Evolutionary conservation across 2,888 invertebrate species (phyloP).

Genomic region (Sarcophaga subvicina): DNA sequence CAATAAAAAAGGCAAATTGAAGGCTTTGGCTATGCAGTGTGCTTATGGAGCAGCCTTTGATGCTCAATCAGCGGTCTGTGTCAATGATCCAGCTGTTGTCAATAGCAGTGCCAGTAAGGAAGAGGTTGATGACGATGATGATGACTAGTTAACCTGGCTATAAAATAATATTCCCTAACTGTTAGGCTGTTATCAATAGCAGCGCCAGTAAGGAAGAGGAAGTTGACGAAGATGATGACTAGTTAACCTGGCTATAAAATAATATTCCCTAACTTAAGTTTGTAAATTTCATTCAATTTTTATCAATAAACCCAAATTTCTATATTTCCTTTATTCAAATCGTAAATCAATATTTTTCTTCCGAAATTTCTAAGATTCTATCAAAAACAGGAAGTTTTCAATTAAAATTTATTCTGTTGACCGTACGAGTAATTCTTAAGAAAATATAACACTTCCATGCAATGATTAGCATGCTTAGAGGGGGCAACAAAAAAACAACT

Average conservation of each 20-base stretch:
- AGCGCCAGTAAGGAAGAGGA: constrained; percentile 44
- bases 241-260: background rate
- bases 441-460: background rate
- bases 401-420: constrained; percentile 9
- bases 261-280: too few species aligned
- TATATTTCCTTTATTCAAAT: background rate
- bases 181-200: background rate
- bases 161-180: too few species aligned
- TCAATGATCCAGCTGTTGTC: background rate
- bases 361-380: background rate
- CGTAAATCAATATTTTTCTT: background rate
- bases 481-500: too few species aligned
- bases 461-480: constrained; percentile 28
- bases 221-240: constrained; percentile 44
- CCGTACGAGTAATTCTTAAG: background rate
- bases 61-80: constrained; percentile 46
- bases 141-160: background rate
- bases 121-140: constrained; percentile 56
- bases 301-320: background rate
- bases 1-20: constrained; percentile 60
- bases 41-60: constrained; percentile 36
- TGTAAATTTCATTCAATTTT: background rate
- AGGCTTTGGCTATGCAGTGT: constrained; percentile 65
- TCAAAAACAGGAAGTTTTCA: background rate
- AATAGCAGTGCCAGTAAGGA: constrained; percentile 33